These are phyloP conservation scores for Phengaris arion DNA, from an alignment of 2,888 invertebrate genomes.

Conservation along the genomic window DNA sequence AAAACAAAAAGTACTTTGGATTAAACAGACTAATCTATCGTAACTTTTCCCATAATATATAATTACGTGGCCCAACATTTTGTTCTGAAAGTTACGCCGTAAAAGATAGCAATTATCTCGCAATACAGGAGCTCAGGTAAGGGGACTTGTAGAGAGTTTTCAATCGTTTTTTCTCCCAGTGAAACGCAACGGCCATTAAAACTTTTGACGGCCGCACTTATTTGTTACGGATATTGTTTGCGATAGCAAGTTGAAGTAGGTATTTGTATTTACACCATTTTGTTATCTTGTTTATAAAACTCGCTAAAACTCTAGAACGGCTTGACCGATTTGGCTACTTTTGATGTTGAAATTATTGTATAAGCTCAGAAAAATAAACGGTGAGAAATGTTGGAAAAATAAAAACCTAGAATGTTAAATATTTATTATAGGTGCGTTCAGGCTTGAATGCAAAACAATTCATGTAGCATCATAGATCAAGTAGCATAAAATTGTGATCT, in stretches of 20 bases:
- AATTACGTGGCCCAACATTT: constrained; percentile 23
- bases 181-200: constrained; percentile 12
- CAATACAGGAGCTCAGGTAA: constrained; percentile 20
- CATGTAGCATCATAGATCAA: no score
- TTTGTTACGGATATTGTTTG: constrained; percentile 14
- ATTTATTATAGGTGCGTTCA: no score
- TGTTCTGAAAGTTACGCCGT: constrained; percentile 16
- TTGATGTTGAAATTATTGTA: no score
- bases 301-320: no score
- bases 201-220: constrained; percentile 23
- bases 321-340: no score
- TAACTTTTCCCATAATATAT: constrained; percentile 26
- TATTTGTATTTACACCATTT: constrained; percentile 31
- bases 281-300: no score
- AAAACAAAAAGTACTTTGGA: not conserved
- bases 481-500: no score
- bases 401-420: no score
- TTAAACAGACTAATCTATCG: constrained; percentile 17
- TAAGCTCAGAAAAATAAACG: no score
- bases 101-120: constrained; percentile 26
- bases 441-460: no score
- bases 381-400: no score
- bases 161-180: constrained; percentile 21
- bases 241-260: not conserved
- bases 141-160: constrained; percentile 23